Percentiles rank a stretch among this genome's conserved stretches.
Evolutionary conservation across 2,113 vertebrate genomes (phyloP).

Genomic region (Sus scrofa): DNA sequence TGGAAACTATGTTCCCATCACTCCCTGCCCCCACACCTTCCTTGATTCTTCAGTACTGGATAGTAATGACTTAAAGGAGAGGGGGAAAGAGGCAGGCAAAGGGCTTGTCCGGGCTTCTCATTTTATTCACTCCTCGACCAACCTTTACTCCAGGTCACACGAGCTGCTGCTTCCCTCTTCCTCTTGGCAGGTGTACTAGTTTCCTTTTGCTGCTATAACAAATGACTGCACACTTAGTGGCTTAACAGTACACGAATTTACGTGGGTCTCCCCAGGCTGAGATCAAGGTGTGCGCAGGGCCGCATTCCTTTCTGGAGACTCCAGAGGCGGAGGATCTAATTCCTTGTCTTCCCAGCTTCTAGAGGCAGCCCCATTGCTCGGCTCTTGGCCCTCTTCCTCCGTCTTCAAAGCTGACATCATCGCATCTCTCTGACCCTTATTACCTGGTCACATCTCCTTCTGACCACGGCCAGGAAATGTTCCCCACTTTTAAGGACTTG

Average conservation of each 20-base stretch:
- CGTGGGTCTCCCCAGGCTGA: background rate
- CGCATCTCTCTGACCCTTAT: background rate
- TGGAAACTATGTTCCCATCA: background rate
- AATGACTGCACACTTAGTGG: background rate
- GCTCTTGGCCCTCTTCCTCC: background rate
- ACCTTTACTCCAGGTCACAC: background rate
- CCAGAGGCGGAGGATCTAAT: too few relatives aligned
- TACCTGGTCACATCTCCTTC: background rate
- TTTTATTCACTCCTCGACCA: background rate
- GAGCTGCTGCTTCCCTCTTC: background rate
- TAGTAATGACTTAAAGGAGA: background rate
- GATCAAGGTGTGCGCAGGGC: background rate
- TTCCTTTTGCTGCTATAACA: background rate
- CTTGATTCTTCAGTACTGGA: background rate
- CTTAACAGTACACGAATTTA: background rate
- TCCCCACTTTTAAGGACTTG: background rate
- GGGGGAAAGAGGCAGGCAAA: background rate
- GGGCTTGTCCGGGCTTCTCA: background rate
- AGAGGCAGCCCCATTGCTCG: background rate
- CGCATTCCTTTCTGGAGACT: background rate
- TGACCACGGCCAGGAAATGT: background rate
- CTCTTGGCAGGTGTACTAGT: background rate
- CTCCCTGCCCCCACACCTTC: rapidly evolving
- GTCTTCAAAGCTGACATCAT: background rate
- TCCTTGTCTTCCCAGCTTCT: background rate